Evolutionary conservation across 2,888 invertebrate species (phyloP).

Genomic region (Noctuana brunneofusca): DNA sequence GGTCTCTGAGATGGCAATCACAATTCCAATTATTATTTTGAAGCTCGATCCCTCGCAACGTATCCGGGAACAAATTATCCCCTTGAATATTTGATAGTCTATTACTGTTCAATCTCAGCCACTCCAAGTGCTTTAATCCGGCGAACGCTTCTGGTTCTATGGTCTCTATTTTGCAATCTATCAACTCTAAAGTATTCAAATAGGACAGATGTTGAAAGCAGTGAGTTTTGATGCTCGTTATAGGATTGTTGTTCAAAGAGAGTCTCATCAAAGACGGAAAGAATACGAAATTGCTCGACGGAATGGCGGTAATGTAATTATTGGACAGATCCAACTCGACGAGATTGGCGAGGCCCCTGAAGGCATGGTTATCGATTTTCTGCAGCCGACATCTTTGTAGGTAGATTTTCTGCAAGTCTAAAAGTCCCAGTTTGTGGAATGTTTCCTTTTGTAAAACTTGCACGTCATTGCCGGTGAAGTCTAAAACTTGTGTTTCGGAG

Average conservation of each 20-base stretch:
- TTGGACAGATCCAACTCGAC: conserved; percentile 94
- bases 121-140: conserved; percentile 91
- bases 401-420: conserved; percentile 94
- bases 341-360: conserved; percentile 92
- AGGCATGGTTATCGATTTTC: conserved; percentile 90
- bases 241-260: conserved; percentile 91
- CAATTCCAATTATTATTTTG: conserved; percentile 95
- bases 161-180: conserved; percentile 89
- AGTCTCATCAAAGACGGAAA: conserved; percentile 92
- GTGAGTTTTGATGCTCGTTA: conserved; percentile 86
- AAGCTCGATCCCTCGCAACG: conserved; percentile 90
- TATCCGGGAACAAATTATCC: conserved; percentile 87
- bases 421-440: conserved; percentile 89
- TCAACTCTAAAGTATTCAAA: conserved; percentile 91
- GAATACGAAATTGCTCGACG: conserved; percentile 90
- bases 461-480: conserved; percentile 92
- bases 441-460: conserved; percentile 90
- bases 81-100: conserved; percentile 88
- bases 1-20: conserved; percentile 90
- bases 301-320: conserved; percentile 90
- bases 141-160: conserved; percentile 92
- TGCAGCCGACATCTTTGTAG: conserved; percentile 90
- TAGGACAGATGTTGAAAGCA: conserved; percentile 89
- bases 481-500: conserved; percentile 93
- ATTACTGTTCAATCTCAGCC: conserved; percentile 93